Conservation (phyloP, 2,888 invertebrate species). For the Helicoverpa assulta region DNA sequence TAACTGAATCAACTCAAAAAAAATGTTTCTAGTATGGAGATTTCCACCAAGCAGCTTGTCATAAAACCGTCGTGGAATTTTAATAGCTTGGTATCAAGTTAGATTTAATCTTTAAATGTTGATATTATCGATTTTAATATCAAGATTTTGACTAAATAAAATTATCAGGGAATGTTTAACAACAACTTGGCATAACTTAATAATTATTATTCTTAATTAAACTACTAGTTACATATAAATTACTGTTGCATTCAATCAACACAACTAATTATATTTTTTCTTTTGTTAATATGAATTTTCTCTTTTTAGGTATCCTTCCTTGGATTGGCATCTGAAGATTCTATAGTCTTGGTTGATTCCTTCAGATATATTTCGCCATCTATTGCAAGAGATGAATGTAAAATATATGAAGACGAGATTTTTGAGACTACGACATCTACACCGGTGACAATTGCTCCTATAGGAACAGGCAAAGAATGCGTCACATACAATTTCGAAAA, state of each 20-base stretch:
- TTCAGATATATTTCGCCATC: slow-evolving; percentile 61
- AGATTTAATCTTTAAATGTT: too few species aligned
- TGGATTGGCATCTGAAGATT: slow-evolving; percentile 54
- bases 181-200: too few species aligned
- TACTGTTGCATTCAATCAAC: too few species aligned
- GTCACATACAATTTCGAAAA: slow-evolving; percentile 69
- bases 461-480: slow-evolving; percentile 62
- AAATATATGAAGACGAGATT: slow-evolving; percentile 55
- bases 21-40: too few species aligned
- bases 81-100: too few species aligned
- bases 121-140: neutral
- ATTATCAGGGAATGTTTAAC: neutral
- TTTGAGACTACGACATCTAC: slow-evolving; percentile 40
- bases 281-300: neutral
- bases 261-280: neutral
- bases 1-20: too few species aligned
- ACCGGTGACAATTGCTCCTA: slow-evolving; percentile 39
- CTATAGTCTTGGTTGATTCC: slow-evolving; percentile 63
- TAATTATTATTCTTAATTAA: neutral
- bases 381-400: slow-evolving; percentile 39
- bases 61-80: too few species aligned
- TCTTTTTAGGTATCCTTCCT: slow-evolving; percentile 64
- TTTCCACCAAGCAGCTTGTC: too few species aligned
- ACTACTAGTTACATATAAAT: too few species aligned
- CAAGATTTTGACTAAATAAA: neutral